A percentile compares a stretch with the other conserved stretches of the same genome.
phyloP scores from a whole-genome alignment of 2,888 invertebrate species.

The Pharmacophagus antenor region DNA sequence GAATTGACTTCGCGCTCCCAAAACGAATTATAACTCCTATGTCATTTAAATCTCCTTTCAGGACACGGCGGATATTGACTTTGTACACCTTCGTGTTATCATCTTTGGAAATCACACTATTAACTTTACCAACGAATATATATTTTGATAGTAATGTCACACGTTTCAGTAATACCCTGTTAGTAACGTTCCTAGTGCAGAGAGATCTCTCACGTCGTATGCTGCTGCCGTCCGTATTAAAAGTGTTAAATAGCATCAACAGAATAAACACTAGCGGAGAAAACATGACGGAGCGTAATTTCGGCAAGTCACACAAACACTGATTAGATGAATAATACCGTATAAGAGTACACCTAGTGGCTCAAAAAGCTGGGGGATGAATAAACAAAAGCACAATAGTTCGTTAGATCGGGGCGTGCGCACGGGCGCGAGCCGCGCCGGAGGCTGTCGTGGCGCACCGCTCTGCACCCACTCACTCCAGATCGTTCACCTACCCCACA shows the following conservation, averaged over 20 bases:
- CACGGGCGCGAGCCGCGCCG: constrained; percentile 63
- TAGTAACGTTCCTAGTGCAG: constrained; percentile 48
- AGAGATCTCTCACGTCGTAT: constrained; percentile 29
- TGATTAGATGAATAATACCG: neutral
- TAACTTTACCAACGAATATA: constrained; percentile 69
- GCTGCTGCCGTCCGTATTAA: constrained; percentile 37
- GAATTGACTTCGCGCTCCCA: constrained; percentile 51
- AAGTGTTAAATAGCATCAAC: constrained; percentile 45
- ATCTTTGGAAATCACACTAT: constrained; percentile 47
- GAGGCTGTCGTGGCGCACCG: constrained; percentile 60
- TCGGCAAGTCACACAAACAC: constrained; percentile 34
- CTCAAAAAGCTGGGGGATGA: constrained; percentile 30
- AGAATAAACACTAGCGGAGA: constrained; percentile 43
- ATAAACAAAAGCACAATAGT: constrained; percentile 31
- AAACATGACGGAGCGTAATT: constrained; percentile 47
- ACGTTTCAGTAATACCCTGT: constrained; percentile 58
- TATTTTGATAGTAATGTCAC: constrained; percentile 61
- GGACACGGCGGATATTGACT: constrained; percentile 67
- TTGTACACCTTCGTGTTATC: constrained; percentile 55
- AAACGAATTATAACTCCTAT: constrained; percentile 58
- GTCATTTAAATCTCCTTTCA: constrained; percentile 70
- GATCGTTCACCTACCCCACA: constrained; percentile 75
- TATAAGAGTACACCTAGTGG: neutral
- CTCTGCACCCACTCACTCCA: constrained; percentile 69
- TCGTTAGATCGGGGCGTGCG: constrained; percentile 58